These are phyloP conservation scores for Argentina silus DNA, from an alignment of 2,797 vertebrate species.

Conservation along the genomic window DNA sequence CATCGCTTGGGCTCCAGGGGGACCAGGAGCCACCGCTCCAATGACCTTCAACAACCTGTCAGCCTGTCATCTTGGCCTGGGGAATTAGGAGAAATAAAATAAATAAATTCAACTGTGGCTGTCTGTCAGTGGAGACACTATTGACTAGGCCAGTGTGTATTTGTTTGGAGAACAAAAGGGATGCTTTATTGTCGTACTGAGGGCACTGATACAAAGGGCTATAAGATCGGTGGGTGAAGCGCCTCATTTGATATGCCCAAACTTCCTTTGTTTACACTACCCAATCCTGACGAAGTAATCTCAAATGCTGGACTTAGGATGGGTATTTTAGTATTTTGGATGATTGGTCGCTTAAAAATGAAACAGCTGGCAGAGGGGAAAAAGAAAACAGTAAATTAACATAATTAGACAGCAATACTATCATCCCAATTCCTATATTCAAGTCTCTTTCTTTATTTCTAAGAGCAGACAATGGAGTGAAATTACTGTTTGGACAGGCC, in stretches of 20 bases:
- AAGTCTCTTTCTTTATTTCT: constrained; percentile 19
- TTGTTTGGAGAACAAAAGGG: constrained; percentile 42
- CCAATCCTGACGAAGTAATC: not conserved
- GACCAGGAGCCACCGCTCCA: constrained; percentile 64
- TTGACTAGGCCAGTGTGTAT: constrained; percentile 58
- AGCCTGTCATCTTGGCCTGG: constrained; percentile 72
- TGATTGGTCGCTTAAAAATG: constrained; percentile 28
- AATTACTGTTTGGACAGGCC: constrained; percentile 25
- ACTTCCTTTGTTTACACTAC: constrained; percentile 17
- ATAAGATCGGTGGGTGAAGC: constrained; percentile 1
- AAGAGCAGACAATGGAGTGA: constrained; percentile 28
- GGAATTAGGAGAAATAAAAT: constrained; percentile 60
- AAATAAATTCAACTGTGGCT: constrained; percentile 59
- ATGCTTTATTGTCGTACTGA: constrained; percentile 44
- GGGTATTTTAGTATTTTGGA: constrained; percentile 26
- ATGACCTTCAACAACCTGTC: constrained; percentile 78
- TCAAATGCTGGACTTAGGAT: constrained; percentile 15
- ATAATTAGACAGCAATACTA: constrained; percentile 41
- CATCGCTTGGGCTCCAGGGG: constrained; percentile 73
- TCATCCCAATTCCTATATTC: constrained; percentile 30
- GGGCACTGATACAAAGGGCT: constrained; percentile 29
- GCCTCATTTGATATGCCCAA: constrained; percentile 35
- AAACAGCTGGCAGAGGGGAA: constrained; percentile 40
- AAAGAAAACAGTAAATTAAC: constrained; percentile 36
- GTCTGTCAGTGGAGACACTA: constrained; percentile 60